phyloP scores from a whole-genome alignment of 2,113 vertebrate genomes.

The Nyctereutes procyonoides region DNA sequence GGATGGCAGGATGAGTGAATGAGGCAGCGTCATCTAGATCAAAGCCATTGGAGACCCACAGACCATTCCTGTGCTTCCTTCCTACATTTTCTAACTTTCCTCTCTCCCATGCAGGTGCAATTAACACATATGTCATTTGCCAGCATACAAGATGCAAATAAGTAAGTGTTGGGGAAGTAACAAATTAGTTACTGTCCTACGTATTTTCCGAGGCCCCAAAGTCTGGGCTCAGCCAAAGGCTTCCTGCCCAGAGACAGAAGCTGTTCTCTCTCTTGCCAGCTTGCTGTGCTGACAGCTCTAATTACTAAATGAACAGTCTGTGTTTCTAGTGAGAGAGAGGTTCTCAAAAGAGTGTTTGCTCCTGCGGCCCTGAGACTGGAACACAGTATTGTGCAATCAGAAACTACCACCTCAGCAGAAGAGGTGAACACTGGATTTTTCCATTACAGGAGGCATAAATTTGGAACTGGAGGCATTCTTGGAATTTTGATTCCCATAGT shows the following conservation, averaged over 20 bases:
- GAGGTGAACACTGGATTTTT: conserved; percentile 65
- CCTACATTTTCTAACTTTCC: background rate
- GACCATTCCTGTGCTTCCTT: conserved; percentile 11
- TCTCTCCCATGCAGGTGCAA: background rate
- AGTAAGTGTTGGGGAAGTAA: conserved; percentile 13
- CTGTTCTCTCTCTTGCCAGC: background rate
- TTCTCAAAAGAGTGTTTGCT: conserved; percentile 39
- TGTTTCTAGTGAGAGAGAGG: conserved; percentile 43
- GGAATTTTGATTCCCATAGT: conserved; percentile 52
- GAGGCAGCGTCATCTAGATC: background rate
- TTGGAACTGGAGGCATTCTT: conserved; percentile 66
- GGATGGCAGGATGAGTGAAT: background rate
- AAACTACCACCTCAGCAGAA: conserved; percentile 61
- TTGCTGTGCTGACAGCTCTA: conserved; percentile 66
- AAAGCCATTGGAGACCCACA: background rate
- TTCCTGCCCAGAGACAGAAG: conserved; percentile 7
- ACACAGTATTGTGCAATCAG: conserved; percentile 31
- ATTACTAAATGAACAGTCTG: conserved; percentile 67
- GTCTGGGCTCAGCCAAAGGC: background rate
- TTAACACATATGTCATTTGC: background rate
- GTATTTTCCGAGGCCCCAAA: background rate
- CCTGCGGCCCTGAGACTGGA: background rate
- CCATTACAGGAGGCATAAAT: conserved; percentile 64
- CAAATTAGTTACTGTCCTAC: conserved; percentile 19
- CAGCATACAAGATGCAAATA: background rate